Base-by-base conservation (phyloP, 1,140 invertebrate genomes). In the Probaryconus sp. region DNA sequence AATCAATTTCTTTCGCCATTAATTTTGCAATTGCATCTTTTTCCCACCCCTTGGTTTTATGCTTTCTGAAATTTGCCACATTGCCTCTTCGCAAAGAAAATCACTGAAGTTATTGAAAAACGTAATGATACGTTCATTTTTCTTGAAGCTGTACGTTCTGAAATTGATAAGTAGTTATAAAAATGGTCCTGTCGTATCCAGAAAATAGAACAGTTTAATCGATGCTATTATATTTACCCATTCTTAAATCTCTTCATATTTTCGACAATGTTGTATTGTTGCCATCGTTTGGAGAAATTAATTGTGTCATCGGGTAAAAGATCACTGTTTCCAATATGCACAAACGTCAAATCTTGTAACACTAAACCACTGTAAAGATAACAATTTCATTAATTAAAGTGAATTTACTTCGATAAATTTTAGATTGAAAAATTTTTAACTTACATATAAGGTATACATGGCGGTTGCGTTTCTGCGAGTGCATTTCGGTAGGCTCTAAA, bases 401-500 rank as follows among this genome's bases (percentile, higher is more conserved):
- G 31, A 35, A n/a, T 35, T 3, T 35, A 35, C 21, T 24, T n/a
- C n/a, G n/a, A 35, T 24, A 71, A 3, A 33, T 0, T 10, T 35
- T 3, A 3, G 14, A 13, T 2, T 35, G 3, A 11, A 40, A 38
- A 9, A 43, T 16, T 48, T 48, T 11, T 6, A 30, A 91, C 92
- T 92, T 89, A 98, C 97, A 99, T 97, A 83, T 99, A 99, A 14
- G 98, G 98, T 88, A 99, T 98, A 86, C 97, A 99, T 16, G 98
- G 98, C 16, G 98, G 96, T 81, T 95, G 93, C 6, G 97, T 97
- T 82, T 98, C 96, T 21, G 95, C 93, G 64, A 99, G 88, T 20
- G 97, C 96, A 83, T 94, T 94, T 67, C 98, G 90, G 86, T 99
- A 99, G 9, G 96, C 95, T 77, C 96, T 89, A 89, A 99, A 99